Base-by-base conservation (phyloP, 2,888 invertebrate species). In the Cheilosia scutellata region DNA sequence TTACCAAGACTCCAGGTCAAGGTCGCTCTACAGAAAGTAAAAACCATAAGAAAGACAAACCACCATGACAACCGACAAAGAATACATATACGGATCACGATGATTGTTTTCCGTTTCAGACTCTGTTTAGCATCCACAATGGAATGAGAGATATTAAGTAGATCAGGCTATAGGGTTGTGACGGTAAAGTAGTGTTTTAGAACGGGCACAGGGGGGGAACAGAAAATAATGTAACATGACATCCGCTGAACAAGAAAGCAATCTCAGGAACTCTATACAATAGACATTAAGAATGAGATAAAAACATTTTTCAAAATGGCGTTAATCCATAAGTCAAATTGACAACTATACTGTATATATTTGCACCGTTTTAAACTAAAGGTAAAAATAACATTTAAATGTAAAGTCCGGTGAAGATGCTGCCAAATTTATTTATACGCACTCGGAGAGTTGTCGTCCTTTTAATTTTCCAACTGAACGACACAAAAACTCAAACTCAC, bases 101-200 rank as follows among this genome's bases (percentile, higher is more conserved):
- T 63, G 58, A 78, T 78, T 83, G 83, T 44, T 83, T 68, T 60
- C 53, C 47, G 60, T 77, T 53, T 55, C 60, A n/a, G 13, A 27
- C 20, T 66, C 72, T 77, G 20, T 25, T 66, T 60, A 40, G 47
- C 42, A 37, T 76, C 3, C 49, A n/a, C 70, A 57, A 70, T 71
- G 29, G 27, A 7, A 57, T 29, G 20, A 33, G 42, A n/a, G 44
- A 27, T 51, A 29, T 29, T 76, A 77, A 82, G 65, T 60, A 66
- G 71, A 72, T 72, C 82, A 72, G 77, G 82, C 71, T 82, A 20
- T 20, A 55, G 51, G 76, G 57, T 71, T 63, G 57, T 60, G 74
- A 60, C 25, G 49, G 11, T 16, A 42, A 51, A 29, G 20, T 20
- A 60, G 16, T 11, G 53, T 60, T 62, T 44, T 3, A 70, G 37